Conservation (phyloP, 1,140 invertebrate species). For the Homalodisca vitripennis region DNA sequence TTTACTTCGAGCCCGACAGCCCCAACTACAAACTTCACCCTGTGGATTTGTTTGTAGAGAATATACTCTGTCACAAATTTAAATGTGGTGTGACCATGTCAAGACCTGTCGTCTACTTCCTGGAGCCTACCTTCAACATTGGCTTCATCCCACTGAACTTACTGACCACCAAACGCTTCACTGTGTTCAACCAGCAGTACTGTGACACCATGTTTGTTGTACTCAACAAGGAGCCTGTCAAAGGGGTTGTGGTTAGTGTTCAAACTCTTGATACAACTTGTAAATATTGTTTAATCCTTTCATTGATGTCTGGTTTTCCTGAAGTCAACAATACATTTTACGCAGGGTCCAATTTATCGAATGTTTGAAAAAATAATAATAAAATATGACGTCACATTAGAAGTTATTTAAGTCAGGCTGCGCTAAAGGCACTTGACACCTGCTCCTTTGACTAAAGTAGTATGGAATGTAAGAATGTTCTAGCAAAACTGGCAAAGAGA, state of each 20-base stretch:
- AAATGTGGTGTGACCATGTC: background rate
- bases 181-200: constrained; percentile 1
- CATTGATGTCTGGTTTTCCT: too few relatives aligned
- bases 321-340: too few relatives aligned
- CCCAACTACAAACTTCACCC: constrained; percentile 20
- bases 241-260: background rate
- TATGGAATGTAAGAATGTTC: too few relatives aligned
- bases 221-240: constrained; percentile 4
- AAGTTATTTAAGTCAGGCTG: too few relatives aligned
- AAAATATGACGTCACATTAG: too few relatives aligned
- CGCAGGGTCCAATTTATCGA: too few relatives aligned
- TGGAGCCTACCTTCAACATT: background rate
- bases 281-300: too few relatives aligned
- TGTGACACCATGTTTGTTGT: constrained; percentile 23
- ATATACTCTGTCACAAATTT: background rate
- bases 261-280: too few relatives aligned
- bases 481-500: too few relatives aligned
- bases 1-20: constrained; percentile 1
- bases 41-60: background rate
- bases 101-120: constrained; percentile 9
- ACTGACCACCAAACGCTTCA: background rate
- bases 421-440: too few relatives aligned
- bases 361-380: too few relatives aligned
- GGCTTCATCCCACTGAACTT: constrained; percentile 9
- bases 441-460: too few relatives aligned